phyloP scores from a whole-genome alignment of 2,888 invertebrate species.

The Phengaris arion region DNA sequence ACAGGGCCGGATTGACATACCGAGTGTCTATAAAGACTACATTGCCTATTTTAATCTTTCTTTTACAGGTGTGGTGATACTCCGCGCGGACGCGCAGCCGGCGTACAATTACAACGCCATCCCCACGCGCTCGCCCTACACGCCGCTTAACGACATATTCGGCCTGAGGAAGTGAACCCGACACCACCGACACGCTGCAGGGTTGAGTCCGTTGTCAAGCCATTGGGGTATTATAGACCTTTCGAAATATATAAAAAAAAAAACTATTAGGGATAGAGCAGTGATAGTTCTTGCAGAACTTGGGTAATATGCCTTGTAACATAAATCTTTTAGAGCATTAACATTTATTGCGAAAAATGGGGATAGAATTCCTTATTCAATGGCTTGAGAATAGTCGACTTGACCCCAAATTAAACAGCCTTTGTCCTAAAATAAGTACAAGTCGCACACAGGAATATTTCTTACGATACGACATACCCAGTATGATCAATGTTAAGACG shows the following conservation, averaged over 20 bases:
- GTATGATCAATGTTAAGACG: constrained; percentile 5
- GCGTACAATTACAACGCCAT: constrained; percentile 68
- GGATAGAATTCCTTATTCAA: not conserved
- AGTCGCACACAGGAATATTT: not conserved
- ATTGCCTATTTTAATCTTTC: not conserved
- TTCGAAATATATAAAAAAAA: too few relatives aligned
- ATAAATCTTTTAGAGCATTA: not conserved
- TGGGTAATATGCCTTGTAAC: not conserved
- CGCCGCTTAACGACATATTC: constrained; percentile 74
- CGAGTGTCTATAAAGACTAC: too few relatives aligned
- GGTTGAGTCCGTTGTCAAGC: not conserved
- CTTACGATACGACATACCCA: not conserved
- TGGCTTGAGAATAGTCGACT: not conserved
- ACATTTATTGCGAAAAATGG: too few relatives aligned
- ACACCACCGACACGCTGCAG: not conserved
- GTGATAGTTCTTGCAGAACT: not conserved
- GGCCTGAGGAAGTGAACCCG: constrained; percentile 60
- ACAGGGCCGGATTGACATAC: too few relatives aligned
- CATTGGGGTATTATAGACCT: not conserved
- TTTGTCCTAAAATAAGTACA: constrained; percentile 25
- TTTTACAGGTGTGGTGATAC: constrained; percentile 85
- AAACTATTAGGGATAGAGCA: not conserved
- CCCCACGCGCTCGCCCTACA: constrained; percentile 69
- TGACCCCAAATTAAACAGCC: not conserved
- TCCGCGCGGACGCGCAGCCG: constrained; percentile 88